These are phyloP conservation scores for Melieria omissa DNA, from an alignment of 2,888 invertebrate genomes.

Conservation along the genomic window DNA sequence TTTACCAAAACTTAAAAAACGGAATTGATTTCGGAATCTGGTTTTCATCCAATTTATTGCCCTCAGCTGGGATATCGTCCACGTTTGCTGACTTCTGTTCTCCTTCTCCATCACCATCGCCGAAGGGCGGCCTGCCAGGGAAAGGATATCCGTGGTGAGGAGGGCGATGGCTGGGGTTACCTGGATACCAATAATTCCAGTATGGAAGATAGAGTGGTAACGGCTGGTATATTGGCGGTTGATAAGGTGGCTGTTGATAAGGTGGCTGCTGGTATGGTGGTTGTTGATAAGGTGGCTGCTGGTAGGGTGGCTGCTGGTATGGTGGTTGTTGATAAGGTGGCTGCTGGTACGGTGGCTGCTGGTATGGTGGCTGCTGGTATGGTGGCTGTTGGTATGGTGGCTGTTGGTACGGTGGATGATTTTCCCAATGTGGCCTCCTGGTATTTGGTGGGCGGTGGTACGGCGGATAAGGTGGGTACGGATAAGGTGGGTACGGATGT, in stretches of 20 bases:
- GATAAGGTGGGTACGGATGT: background rate
- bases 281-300: no score
- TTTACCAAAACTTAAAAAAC: conserved; percentile 8
- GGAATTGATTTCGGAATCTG: background rate
- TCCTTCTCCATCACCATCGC: no score
- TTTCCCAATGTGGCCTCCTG: no score
- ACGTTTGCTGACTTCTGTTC: background rate
- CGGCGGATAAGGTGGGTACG: background rate
- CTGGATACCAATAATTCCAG: conserved; percentile 5
- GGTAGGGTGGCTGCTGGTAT: no score
- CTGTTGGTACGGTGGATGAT: no score
- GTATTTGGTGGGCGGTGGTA: no score
- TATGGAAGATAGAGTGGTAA: background rate
- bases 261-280: background rate
- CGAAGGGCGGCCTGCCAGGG: background rate
- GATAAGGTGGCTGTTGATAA: background rate
- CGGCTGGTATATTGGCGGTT: background rate
- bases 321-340: no score
- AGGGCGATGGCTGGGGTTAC: conserved; percentile 10
- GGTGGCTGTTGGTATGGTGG: no score
- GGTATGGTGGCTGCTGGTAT: no score
- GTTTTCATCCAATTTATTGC: background rate
- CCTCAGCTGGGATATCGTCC: background rate
- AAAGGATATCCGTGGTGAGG: conserved; percentile 14
- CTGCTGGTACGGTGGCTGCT: no score